phyloP scores from a whole-genome alignment of 2,113 vertebrate genomes.

The Catharus minimus region DNA sequence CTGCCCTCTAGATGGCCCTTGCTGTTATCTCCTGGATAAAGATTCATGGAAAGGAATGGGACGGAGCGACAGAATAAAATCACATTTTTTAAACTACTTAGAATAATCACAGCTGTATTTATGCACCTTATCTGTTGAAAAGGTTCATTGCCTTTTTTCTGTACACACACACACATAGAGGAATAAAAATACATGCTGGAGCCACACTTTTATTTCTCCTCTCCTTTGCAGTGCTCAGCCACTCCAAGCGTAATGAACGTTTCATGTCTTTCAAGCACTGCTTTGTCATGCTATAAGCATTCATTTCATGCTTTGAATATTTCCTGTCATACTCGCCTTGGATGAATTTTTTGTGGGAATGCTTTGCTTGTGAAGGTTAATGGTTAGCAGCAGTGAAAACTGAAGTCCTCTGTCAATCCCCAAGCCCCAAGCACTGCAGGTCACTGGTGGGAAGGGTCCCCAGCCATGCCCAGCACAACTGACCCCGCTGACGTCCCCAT shows the following conservation, averaged over 20 bases:
- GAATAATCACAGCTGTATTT: constrained; percentile 3
- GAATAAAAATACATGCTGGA: not conserved
- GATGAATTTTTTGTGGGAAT: constrained; percentile 24
- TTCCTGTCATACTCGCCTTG: constrained; percentile 11
- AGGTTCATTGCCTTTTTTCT: not conserved
- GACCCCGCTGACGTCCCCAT: not conserved
- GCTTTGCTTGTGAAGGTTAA: constrained; percentile 33
- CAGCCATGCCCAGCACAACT: not conserved
- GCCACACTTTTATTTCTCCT: not conserved
- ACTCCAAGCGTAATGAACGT: not conserved
- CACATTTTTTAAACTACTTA: not conserved
- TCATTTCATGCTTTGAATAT: constrained; percentile 44
- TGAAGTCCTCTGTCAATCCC: not conserved
- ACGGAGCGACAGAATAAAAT: not conserved
- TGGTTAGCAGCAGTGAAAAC: not conserved
- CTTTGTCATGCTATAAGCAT: constrained; percentile 19
- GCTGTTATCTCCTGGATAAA: constrained; percentile 10
- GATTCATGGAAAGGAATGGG: not conserved
- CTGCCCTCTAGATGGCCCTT: constrained; percentile 34
- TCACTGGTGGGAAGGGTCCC: not conserved
- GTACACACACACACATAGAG: not conserved
- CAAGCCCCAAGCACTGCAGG: not conserved
- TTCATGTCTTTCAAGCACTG: constrained; percentile 39
- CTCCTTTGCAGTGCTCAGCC: not conserved
- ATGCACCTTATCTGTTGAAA: not conserved